Percentiles rank a stretch among this genome's conserved stretches.
These are phyloP conservation scores for Synergus laeviventris DNA, from an alignment of 2,888 invertebrate genomes.

Conservation along the genomic window DNA sequence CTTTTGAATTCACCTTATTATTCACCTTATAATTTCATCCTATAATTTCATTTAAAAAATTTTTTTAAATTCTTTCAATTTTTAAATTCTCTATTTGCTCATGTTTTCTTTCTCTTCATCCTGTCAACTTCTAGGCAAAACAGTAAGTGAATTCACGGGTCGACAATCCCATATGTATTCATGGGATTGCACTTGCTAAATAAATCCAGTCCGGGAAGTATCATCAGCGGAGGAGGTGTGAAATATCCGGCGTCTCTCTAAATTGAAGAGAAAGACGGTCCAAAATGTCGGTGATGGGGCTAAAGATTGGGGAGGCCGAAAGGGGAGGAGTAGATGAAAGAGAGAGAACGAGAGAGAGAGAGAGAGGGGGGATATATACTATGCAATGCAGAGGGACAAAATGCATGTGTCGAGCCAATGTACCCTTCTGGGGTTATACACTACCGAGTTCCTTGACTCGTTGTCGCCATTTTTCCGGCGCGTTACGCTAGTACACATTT, in stretches of 20 bases:
- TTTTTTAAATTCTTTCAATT: too few relatives aligned
- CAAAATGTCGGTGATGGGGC: conserved; percentile 40
- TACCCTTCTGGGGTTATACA: conserved; percentile 66
- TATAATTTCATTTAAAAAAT: too few relatives aligned
- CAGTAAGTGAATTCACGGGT: background rate
- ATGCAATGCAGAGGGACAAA: background rate
- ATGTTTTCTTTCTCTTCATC: background rate
- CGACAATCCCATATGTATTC: conserved; percentile 63
- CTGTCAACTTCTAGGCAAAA: background rate
- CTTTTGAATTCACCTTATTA: too few relatives aligned
- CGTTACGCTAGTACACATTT: conserved; percentile 64
- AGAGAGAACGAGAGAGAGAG: conserved; percentile 28
- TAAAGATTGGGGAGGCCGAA: background rate
- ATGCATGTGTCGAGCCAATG: conserved; percentile 44
- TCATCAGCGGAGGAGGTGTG: conserved; percentile 46
- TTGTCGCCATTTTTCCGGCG: conserved; percentile 66
- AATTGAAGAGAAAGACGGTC: conserved; percentile 58
- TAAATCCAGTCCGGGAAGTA: conserved; percentile 56
- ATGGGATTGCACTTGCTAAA: conserved; percentile 55
- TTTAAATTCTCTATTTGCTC: background rate
- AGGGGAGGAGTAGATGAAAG: background rate
- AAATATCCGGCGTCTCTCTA: conserved; percentile 58
- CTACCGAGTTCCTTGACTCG: conserved; percentile 57
- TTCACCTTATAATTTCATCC: too few relatives aligned
- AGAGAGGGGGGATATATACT: conserved; percentile 43